These are phyloP conservation scores for Acrobasis suavella DNA, from an alignment of 2,888 invertebrate genomes.

Conservation along the genomic window DNA sequence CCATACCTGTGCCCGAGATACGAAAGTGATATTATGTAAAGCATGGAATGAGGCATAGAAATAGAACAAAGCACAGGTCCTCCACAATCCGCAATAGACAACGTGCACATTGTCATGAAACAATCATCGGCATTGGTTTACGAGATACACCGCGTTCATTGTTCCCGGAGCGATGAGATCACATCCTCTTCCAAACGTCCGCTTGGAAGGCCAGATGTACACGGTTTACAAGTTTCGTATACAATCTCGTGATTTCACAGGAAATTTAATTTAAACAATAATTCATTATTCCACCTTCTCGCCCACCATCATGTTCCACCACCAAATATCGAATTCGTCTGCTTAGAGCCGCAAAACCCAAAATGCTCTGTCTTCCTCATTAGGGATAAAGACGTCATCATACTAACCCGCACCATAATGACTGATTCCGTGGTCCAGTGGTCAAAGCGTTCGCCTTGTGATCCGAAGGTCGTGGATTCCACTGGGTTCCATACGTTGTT, in stretches of 20 bases:
- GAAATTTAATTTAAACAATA: background rate
- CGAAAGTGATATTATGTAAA: background rate
- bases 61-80: background rate
- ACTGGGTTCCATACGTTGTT: too few relatives aligned
- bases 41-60: background rate
- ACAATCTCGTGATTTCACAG: background rate
- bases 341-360: too few relatives aligned
- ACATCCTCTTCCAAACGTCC: slow-evolving; percentile 59
- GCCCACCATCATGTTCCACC: too few relatives aligned
- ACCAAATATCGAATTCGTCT: too few relatives aligned
- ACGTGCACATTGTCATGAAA: slow-evolving; percentile 1
- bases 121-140: slow-evolving; percentile 17
- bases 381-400: too few relatives aligned
- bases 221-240: slow-evolving; percentile 43
- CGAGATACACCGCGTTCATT: slow-evolving; percentile 18
- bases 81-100: background rate
- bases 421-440: too few relatives aligned
- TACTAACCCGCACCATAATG: too few relatives aligned
- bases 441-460: too few relatives aligned
- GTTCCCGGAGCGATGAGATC: slow-evolving; percentile 39
- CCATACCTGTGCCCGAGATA: too few relatives aligned
- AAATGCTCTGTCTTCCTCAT: too few relatives aligned
- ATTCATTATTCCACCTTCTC: background rate
- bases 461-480: too few relatives aligned
- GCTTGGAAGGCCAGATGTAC: slow-evolving; percentile 59